phyloP scores from a whole-genome alignment of 2,113 vertebrate genomes.

The Dissostichus mawsoni region DNA sequence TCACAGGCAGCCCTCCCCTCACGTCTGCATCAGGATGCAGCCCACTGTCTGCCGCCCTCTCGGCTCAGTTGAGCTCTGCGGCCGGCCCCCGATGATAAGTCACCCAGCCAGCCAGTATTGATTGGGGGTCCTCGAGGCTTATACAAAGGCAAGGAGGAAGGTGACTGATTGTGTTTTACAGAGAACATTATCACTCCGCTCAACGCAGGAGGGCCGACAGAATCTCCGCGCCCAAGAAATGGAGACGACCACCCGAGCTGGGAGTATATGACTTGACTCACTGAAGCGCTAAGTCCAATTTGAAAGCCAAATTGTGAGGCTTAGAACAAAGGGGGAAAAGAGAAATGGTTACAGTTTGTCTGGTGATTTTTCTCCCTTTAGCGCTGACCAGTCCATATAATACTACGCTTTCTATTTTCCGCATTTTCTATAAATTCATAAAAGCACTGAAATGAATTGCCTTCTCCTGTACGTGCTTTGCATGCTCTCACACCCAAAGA shows the following conservation, averaged over 20 bases:
- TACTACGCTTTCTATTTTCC: conserved; percentile 58
- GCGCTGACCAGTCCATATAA: conserved; percentile 70
- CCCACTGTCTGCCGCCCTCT: conserved; percentile 56
- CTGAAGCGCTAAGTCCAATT: conserved; percentile 81
- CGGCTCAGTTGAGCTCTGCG: conserved; percentile 56
- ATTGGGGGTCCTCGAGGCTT: conserved; percentile 83
- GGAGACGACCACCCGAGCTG: conserved; percentile 76
- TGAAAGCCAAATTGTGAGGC: conserved; percentile 83
- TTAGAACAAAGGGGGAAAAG: conserved; percentile 71
- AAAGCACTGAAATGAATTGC: conserved; percentile 56
- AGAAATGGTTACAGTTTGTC: conserved; percentile 70
- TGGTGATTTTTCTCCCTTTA: conserved; percentile 75
- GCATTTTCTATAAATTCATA: conserved; percentile 68
- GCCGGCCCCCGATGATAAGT: conserved; percentile 80
- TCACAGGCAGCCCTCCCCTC: conserved; percentile 55
- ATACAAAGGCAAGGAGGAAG: conserved; percentile 81
- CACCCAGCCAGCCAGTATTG: conserved; percentile 83
- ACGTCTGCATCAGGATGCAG: conserved; percentile 76
- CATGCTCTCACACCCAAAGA: conserved; percentile 23
- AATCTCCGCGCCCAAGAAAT: conserved; percentile 77
- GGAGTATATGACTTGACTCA: conserved; percentile 80
- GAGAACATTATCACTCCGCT: conserved; percentile 86
- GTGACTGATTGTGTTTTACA: conserved; percentile 88
- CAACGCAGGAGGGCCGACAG: conserved; percentile 76
- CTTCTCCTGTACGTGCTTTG: conserved; percentile 38